These are phyloP conservation scores for Ophioderma brevispina DNA, from an alignment of 35 echinoderm and acorn worm genomes.

Conservation along the genomic window DNA sequence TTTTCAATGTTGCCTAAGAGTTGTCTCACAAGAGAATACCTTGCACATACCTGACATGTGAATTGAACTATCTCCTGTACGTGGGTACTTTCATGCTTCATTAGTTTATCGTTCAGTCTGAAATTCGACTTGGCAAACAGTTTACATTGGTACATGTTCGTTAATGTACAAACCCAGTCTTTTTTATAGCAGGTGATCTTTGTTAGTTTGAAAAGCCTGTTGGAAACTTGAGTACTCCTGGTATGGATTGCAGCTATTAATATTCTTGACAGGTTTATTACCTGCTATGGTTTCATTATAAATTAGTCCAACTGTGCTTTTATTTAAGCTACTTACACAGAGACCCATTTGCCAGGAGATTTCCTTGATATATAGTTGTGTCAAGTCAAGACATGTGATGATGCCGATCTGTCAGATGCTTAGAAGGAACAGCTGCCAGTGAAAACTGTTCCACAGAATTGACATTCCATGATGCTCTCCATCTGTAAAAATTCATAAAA, in stretches of 20 bases:
- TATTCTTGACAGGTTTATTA: neutral
- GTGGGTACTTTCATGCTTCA: constrained; percentile 25
- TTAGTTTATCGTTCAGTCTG: neutral
- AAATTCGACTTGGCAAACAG: neutral
- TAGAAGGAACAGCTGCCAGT: neutral
- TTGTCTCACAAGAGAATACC: neutral
- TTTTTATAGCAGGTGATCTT: neutral
- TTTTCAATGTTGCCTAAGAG: constrained; percentile 44
- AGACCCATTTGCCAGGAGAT: neutral
- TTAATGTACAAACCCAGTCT: neutral
- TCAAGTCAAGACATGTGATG: neutral
- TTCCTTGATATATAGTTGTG: neutral
- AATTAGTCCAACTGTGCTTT: neutral
- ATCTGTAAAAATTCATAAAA: too few species aligned
- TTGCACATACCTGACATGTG: constrained; percentile 26
- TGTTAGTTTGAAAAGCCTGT: neutral
- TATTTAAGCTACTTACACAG: neutral
- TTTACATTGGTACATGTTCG: neutral
- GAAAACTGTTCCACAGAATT: neutral
- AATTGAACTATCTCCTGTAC: constrained; percentile 58
- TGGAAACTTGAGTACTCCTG: too few species aligned
- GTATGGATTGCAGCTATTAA: neutral
- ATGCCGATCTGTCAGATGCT: neutral
- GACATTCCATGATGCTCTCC: neutral
- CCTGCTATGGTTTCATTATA: neutral